Percentiles rank a stretch among this genome's conserved stretches.
phyloP scores from a whole-genome alignment of 2,113 vertebrate species.

The Lethenteron reissneri region DNA sequence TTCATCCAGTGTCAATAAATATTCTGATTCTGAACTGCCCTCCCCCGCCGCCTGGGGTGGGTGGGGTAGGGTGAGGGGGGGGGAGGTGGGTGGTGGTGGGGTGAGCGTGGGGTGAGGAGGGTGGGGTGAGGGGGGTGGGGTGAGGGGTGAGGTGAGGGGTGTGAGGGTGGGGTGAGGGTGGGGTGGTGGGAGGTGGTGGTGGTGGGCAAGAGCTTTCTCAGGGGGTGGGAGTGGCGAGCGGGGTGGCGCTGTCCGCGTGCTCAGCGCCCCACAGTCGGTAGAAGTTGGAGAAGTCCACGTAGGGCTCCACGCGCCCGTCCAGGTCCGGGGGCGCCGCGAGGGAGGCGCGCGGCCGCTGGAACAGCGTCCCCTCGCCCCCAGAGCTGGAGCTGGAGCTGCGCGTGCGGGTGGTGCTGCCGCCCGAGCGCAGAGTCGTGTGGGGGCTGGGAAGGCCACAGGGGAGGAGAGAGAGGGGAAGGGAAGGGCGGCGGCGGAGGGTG shows the following conservation, averaged over 20 bases:
- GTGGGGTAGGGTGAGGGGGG: background rate
- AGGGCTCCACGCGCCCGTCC: slow-evolving; percentile 72
- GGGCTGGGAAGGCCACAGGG: slow-evolving; percentile 35
- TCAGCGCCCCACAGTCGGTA: slow-evolving; percentile 71
- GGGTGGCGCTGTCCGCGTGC: slow-evolving; percentile 28
- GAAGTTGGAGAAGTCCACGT: slow-evolving; percentile 87
- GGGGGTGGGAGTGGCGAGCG: background rate
- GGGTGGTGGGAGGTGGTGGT: background rate
- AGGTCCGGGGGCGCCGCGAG: slow-evolving; percentile 72
- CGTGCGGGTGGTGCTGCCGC: slow-evolving; percentile 85
- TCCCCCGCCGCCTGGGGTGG: background rate
- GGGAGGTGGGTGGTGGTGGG: background rate
- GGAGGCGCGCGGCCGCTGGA: slow-evolving; percentile 47
- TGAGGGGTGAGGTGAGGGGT: no score
- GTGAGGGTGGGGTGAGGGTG: background rate
- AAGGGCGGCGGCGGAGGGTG: background rate
- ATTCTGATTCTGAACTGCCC: no score
- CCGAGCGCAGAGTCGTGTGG: slow-evolving; percentile 77
- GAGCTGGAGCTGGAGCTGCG: slow-evolving; percentile 71
- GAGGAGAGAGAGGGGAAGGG: slow-evolving; percentile 5
- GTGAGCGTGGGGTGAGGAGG: no score
- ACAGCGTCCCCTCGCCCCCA: slow-evolving; percentile 34
- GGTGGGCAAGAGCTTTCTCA: no score
- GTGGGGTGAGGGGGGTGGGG: background rate
- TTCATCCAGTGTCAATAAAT: no score